Evolutionary conservation across 2,797 vertebrate species (phyloP), one percentile per base, ranked within the genome.

Genomic region (Atherinosoma microstoma): DNA sequence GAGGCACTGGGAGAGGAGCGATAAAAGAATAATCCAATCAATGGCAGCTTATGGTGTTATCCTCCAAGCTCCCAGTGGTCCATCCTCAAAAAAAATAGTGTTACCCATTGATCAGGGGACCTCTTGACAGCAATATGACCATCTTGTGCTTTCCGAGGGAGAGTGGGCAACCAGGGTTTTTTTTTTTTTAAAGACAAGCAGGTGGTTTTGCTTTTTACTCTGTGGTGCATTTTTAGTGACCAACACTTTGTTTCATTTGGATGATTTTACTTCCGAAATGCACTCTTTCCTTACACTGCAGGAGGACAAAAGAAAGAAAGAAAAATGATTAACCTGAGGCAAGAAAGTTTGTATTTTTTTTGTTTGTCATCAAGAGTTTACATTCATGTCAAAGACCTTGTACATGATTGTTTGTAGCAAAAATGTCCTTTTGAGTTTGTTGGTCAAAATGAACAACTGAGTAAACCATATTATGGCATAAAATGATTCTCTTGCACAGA

Each of bases 401-500:
- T 91, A 90, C 89, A 91, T 88, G 94, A 95, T 92, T 94, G 92
- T 95, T 94, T 91, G 95, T 93, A 94, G 92, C 91, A 93, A 93
- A 91, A 79, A 90, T 40, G 64, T 82, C 81, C 90, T 90, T 89
- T 93, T 90, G 84, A 93, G 84, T 93, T 93, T 90, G 91, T 93
- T 88, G 91, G 89, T 93, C 84, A 90, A 66, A 84, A 93, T 89
- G 88, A 93, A 94, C 89, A 93, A 92, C 82, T 86, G 83, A 54
- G 86, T 89, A 71, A 92, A 79, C 57, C 88, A 90, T 87, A 84
- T 87, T 79, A 89, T 76, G 81, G 68, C 67, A 83, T 92, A 80
- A 85, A 83, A 90, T 77, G 86, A 84, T 92, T 89, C 94, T 95
- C 94, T 96, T 93, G 96, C 95, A 96, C 95, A 96, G 96, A 97